A percentile compares a stretch with the other conserved stretches of the same genome.
Conservation (phyloP, 1,140 invertebrate genomes). For the Oedothorax gibbosus region DNA sequence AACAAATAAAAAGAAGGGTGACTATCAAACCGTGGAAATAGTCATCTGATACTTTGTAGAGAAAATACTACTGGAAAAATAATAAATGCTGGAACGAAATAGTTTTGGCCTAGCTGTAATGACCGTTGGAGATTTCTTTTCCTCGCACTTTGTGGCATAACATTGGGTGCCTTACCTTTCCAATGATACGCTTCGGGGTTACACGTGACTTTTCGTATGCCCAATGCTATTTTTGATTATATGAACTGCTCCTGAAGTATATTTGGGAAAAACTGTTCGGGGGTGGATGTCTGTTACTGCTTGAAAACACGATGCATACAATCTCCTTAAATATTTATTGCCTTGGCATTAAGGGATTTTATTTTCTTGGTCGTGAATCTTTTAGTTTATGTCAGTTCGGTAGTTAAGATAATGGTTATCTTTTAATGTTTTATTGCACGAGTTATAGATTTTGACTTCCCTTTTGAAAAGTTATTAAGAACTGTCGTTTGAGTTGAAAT, state of each 20-base stretch:
- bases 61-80: neutral
- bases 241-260: neutral
- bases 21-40: conserved; percentile 23
- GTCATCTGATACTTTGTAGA: conserved; percentile 26
- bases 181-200: conserved; percentile 3
- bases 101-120: conserved; percentile 43
- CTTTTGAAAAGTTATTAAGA: too few species aligned
- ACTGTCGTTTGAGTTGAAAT: too few species aligned
- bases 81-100: conserved; percentile 21
- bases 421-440: too few species aligned
- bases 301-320: too few species aligned
- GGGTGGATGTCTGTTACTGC: too few species aligned
- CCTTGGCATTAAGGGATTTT: too few species aligned
- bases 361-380: too few species aligned
- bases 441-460: too few species aligned
- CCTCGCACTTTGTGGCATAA: conserved; percentile 16
- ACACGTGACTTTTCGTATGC: conserved; percentile 11
- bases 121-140: conserved; percentile 34
- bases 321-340: too few species aligned
- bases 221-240: conserved; percentile 20
- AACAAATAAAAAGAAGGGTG: conserved; percentile 17
- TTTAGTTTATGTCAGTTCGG: too few species aligned
- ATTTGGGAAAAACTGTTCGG: too few species aligned
- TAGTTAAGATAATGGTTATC: too few species aligned
- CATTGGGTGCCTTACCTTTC: conserved; percentile 21